Conservation (phyloP, 2,797 vertebrate species). For the Notolepis coatsorum region DNA sequence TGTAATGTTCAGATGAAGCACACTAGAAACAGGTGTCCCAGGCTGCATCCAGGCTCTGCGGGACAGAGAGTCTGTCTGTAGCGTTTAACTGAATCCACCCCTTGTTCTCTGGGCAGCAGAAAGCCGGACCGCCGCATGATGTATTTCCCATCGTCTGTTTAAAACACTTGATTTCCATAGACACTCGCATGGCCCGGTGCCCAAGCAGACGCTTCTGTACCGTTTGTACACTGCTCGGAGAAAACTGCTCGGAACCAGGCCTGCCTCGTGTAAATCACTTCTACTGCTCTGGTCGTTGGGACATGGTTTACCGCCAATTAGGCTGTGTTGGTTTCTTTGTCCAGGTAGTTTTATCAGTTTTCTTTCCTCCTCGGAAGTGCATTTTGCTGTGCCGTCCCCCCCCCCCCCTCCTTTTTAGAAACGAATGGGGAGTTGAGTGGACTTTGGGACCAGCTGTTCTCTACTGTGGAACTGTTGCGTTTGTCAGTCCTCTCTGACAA, state of each 20-base stretch:
- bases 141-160: constrained; percentile 64
- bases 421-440: constrained; percentile 14
- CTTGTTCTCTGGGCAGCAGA: constrained; percentile 12
- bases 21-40: neutral
- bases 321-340: constrained; percentile 27
- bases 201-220: neutral
- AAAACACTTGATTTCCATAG: constrained; percentile 32
- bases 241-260: neutral
- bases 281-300: neutral
- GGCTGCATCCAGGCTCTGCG: neutral
- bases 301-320: constrained; percentile 1
- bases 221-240: neutral
- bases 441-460: constrained; percentile 65
- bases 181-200: neutral
- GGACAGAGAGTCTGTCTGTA: neutral
- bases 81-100: constrained; percentile 13
- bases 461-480: constrained; percentile 33
- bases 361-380: constrained; percentile 25
- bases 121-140: no score
- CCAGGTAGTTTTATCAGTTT: constrained; percentile 13
- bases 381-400: constrained; percentile 2
- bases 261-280: constrained; percentile 20
- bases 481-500: neutral
- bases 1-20: neutral
- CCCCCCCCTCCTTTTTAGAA: neutral